Evolutionary conservation across 2,113 vertebrate species (phyloP).

Genomic region (Laticauda laticaudata): DNA sequence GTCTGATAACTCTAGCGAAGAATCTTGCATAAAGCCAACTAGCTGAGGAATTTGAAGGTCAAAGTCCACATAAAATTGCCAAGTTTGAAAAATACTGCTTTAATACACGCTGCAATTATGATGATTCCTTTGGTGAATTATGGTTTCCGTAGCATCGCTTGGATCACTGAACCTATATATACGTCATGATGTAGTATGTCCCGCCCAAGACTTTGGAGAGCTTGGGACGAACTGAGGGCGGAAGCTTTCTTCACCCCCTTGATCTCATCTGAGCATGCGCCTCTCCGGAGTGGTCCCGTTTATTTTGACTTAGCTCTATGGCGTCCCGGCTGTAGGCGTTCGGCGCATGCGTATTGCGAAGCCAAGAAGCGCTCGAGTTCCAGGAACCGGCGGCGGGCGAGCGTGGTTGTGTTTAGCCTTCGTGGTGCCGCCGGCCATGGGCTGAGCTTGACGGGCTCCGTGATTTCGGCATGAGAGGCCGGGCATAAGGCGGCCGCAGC

Average conservation of each 20-base stretch:
- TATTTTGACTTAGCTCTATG: neutral
- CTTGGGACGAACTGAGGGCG: neutral
- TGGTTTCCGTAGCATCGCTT: too few relatives aligned
- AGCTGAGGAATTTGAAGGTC: neutral
- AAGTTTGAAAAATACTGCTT: neutral
- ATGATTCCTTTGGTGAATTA: neutral
- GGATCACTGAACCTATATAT: neutral
- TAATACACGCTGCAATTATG: neutral
- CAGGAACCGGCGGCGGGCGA: neutral
- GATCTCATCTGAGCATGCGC: neutral
- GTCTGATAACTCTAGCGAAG: neutral
- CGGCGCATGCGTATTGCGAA: slow-evolving; percentile 21
- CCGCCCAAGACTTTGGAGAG: neutral
- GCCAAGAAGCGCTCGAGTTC: neutral
- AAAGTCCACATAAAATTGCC: neutral
- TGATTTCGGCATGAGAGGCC: neutral
- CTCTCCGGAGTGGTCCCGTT: neutral
- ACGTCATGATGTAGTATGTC: neutral
- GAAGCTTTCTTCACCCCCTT: neutral
- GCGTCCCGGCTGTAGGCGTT: neutral
- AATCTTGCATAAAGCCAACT: neutral
- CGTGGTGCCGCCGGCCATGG: neutral
- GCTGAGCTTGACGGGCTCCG: slow-evolving; percentile 35
- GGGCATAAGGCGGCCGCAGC: neutral
- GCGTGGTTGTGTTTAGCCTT: too few relatives aligned